Evolutionary conservation across 2,888 invertebrate species (phyloP).

Genomic region (Strigamia maritima): DNA sequence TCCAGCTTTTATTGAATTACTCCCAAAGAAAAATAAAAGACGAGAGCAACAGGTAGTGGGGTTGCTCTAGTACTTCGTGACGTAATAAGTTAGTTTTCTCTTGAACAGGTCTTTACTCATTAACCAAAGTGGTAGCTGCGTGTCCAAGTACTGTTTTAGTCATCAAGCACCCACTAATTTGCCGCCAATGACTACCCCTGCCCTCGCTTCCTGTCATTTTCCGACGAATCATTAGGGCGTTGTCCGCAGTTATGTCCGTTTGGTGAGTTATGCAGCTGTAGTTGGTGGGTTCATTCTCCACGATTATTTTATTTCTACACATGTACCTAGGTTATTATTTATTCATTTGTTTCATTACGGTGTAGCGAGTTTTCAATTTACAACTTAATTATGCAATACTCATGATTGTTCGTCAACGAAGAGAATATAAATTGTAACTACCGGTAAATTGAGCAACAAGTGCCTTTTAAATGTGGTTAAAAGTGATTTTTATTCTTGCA

Average conservation of each 20-base stretch:
- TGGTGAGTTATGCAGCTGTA: neutral
- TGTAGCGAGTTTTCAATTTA: neutral
- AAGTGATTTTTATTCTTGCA: neutral
- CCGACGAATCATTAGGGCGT: conserved; percentile 21
- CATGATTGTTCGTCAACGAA: neutral
- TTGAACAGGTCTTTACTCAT: neutral
- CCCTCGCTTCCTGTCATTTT: conserved; percentile 25
- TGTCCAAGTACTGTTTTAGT: neutral
- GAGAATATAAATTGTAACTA: neutral
- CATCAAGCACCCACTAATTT: conserved; percentile 19
- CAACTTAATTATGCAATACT: neutral
- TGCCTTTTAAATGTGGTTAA: neutral
- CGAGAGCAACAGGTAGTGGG: neutral
- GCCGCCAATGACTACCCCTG: conserved; percentile 27
- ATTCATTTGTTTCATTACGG: neutral
- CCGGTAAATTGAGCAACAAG: neutral
- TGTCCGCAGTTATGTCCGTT: conserved; percentile 6
- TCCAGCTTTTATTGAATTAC: neutral
- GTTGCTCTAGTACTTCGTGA: neutral
- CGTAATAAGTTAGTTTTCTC: neutral
- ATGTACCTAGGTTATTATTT: neutral
- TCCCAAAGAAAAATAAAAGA: neutral
- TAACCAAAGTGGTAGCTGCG: neutral
- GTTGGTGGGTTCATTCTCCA: neutral
- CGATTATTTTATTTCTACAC: neutral